Conservation (phyloP, 2,888 invertebrate species). For the Phyllotreta striolata region DNA sequence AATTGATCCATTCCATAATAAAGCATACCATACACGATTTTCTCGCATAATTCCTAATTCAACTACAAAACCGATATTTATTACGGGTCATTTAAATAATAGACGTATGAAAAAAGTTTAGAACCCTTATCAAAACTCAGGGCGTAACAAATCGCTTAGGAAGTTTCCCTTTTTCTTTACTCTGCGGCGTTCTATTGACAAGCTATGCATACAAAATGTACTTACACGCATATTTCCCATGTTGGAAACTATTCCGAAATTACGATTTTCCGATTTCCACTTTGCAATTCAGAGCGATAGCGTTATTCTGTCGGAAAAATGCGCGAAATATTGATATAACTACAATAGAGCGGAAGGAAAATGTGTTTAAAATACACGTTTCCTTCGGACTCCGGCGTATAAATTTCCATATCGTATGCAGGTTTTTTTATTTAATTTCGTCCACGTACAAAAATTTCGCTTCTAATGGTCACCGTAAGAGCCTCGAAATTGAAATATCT, state of each 20-base stretch:
- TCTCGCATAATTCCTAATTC: too few species aligned
- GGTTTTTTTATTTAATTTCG: too few species aligned
- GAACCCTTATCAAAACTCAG: constrained; percentile 14
- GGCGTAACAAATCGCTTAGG: neutral
- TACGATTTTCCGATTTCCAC: constrained; percentile 24
- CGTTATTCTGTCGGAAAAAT: constrained; percentile 5
- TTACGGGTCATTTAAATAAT: too few species aligned
- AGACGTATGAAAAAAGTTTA: neutral
- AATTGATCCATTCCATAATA: too few species aligned
- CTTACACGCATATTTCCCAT: constrained; percentile 18
- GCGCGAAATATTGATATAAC: constrained; percentile 3
- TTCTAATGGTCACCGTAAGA: too few species aligned
- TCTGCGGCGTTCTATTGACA: constrained; percentile 8
- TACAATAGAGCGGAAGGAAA: neutral
- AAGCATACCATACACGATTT: too few species aligned
- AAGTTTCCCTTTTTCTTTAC: neutral
- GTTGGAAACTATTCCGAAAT: constrained; percentile 19
- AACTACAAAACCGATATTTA: too few species aligned
- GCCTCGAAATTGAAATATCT: too few species aligned
- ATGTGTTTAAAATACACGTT: too few species aligned
- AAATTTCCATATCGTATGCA: too few species aligned
- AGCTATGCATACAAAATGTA: constrained; percentile 17
- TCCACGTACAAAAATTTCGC: too few species aligned
- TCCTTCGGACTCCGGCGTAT: too few species aligned
- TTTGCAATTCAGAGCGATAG: constrained; percentile 12